Evolutionary conservation across 1,140 invertebrate genomes (phyloP).

Genomic region (Trichomalopsis sarcophagae): DNA sequence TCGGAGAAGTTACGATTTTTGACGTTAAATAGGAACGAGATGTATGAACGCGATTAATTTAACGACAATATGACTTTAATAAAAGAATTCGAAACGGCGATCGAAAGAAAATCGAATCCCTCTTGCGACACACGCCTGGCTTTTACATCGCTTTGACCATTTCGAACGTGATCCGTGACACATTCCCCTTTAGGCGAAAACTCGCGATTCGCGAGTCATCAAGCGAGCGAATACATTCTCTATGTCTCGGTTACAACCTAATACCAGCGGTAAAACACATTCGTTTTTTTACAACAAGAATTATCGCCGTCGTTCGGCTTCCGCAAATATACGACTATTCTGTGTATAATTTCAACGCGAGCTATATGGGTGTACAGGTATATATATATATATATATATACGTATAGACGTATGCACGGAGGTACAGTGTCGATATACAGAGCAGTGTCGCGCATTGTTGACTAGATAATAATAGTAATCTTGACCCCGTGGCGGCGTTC

Average conservation of each 20-base stretch:
- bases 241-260: background rate
- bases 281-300: background rate
- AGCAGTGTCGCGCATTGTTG: no score
- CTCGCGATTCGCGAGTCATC: background rate
- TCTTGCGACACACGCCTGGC: background rate
- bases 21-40: background rate
- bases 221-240: background rate
- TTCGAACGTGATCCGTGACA: constrained; percentile 34
- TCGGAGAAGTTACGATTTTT: background rate
- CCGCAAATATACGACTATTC: background rate
- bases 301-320: background rate
- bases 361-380: background rate
- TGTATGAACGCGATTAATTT: background rate
- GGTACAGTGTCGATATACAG: no score
- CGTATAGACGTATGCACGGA: no score
- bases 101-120: background rate
- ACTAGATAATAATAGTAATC: background rate
- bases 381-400: background rate
- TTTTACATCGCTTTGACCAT: background rate
- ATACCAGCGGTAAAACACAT: background rate
- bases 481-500: background rate
- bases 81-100: background rate
- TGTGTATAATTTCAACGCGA: background rate
- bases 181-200: constrained; percentile 15
- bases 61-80: no score